Evolutionary conservation across 2,113 vertebrate genomes (phyloP).

Genomic region (Tragelaphus strepsiceros): DNA sequence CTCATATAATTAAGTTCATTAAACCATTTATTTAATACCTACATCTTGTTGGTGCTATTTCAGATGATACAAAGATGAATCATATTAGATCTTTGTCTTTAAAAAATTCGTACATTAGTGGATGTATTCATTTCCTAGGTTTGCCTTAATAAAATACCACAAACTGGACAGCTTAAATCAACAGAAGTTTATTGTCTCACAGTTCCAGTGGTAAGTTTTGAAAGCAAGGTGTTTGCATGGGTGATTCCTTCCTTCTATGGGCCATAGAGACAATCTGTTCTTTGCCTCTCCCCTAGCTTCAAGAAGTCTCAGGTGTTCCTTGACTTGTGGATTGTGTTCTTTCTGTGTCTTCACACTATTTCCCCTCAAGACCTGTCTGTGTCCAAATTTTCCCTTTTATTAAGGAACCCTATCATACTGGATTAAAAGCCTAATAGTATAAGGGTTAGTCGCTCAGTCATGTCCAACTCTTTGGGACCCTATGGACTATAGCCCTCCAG

Average conservation of each 20-base stretch:
- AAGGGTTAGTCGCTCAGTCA: fast-evolving
- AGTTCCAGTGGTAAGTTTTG: neutral
- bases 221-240: neutral
- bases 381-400: neutral
- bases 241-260: neutral
- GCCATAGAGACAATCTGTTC: neutral
- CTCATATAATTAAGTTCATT: neutral
- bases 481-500: neutral
- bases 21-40: neutral
- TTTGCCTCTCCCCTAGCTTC: neutral
- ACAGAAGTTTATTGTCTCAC: neutral
- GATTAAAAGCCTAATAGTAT: neutral
- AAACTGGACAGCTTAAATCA: neutral
- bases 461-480: neutral
- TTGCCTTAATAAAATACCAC: neutral
- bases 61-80: neutral
- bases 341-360: neutral
- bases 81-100: neutral
- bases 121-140: neutral
- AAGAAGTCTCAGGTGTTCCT: neutral
- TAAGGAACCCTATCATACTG: neutral
- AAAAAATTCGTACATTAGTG: neutral
- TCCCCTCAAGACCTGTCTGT: neutral
- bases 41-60: neutral
- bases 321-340: neutral